Base-by-base conservation (phyloP, 2,113 vertebrate species). In the Aix galericulata region DNA sequence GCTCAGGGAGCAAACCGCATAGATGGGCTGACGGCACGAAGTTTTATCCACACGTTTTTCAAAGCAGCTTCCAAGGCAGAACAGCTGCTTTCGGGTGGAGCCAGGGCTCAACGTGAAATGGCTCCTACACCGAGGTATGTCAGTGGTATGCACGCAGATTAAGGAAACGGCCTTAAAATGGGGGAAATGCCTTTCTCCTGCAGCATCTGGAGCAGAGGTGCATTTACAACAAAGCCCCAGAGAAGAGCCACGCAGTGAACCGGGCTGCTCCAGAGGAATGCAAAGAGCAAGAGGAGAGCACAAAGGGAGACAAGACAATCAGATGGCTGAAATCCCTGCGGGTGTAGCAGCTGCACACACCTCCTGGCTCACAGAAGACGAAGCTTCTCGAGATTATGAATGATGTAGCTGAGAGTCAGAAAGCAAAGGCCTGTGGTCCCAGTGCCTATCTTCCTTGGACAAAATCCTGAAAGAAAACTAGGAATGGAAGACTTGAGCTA, bases 11-110 rank as follows among this genome's bases (percentile, higher is more conserved):
- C 50, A 75, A 52, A 40, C 40, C 5, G 59, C 74, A 11, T 1
- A 1, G 5, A 50, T 11, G 26, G 17, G 5, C 74, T 34, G 82
- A 42, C 1, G 0, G 81, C 40, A 44, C 71, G 1, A 48, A 68
- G 62, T 3, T 17, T 58, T 15, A 48, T 2, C 68, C 82, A 14
- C 17, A 26, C 89, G 32, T 89, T 85, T 84, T 50, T 56, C 63
- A 92, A 82, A 80, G 78, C 84, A 52, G 82, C 59, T 94, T 59
- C 94, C 82, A 89, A 87, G 78, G 40, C 67, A 67, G 58, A 94
- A 93, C 79, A 87, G 67, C 93, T 95, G 95, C 50, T 91, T 75
- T 23, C 55, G 60, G 74, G 53, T 84, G 50, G 50, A 91, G 71
- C 48, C 75, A 34, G 27, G 31, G 81, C 91, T 75, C 62, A 42